phyloP scores from a whole-genome alignment of 2,113 vertebrate species.

The Embiotoca jacksoni region DNA sequence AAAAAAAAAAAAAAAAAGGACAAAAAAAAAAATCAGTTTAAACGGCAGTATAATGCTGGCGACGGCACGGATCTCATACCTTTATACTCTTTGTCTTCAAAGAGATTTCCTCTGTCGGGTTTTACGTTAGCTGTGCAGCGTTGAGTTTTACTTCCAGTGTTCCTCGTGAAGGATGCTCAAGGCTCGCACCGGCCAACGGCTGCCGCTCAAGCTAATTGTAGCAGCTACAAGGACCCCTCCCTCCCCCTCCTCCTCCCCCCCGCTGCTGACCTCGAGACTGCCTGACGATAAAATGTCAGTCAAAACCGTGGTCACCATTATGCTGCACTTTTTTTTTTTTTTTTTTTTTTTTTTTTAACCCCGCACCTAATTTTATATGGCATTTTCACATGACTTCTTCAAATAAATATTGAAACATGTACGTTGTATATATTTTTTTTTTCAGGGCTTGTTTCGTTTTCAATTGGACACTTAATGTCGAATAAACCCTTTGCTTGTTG shows the following conservation, averaged over 20 bases:
- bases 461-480: too few species aligned
- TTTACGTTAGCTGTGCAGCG: constrained; percentile 30
- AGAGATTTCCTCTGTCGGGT: constrained; percentile 64
- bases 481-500: too few species aligned
- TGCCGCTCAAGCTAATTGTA: constrained; percentile 55
- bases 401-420: too few species aligned
- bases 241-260: not conserved
- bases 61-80: constrained; percentile 50
- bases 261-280: constrained; percentile 15
- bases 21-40: not conserved
- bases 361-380: too few species aligned
- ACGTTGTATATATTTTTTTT: too few species aligned
- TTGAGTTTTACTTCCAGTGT: constrained; percentile 56
- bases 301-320: too few species aligned
- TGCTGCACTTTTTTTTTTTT: too few species aligned
- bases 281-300: constrained; percentile 60
- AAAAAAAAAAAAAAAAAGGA: too few species aligned
- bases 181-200: constrained; percentile 74
- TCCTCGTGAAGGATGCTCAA: constrained; percentile 72
- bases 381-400: too few species aligned
- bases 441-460: too few species aligned
- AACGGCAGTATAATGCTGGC: not conserved
- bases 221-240: constrained; percentile 69
- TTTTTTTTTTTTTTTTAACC: too few species aligned
- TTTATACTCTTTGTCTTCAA: constrained; percentile 81